Conservation (phyloP, 2,797 vertebrate genomes). For the Peromyscus nudipes region DNA sequence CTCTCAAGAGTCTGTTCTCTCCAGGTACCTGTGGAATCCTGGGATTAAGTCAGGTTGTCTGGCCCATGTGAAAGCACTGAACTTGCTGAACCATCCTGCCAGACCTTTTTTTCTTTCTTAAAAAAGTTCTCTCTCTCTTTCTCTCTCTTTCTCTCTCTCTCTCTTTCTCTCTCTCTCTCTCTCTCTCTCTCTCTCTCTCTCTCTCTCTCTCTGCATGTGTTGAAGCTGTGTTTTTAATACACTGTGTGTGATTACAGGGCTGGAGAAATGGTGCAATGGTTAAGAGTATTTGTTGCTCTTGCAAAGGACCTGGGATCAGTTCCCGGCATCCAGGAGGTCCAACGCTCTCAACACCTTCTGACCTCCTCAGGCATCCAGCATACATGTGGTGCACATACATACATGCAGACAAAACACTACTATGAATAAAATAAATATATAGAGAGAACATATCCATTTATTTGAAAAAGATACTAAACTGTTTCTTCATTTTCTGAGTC, state of each 20-base stretch:
- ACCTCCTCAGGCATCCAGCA: background rate
- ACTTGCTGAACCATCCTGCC: background rate
- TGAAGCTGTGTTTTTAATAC: slow-evolving; percentile 33
- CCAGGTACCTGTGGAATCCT: background rate
- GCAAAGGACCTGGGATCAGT: background rate
- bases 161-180: too few species aligned
- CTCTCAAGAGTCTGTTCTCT: background rate
- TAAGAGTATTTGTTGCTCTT: background rate
- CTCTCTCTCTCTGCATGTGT: too few species aligned
- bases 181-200: too few species aligned
- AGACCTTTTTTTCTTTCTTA: background rate
- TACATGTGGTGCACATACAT: background rate
- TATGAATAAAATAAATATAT: background rate
- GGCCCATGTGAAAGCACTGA: background rate
- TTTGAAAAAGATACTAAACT: slow-evolving; percentile 47
- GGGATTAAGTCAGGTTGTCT: background rate
- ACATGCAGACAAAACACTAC: background rate
- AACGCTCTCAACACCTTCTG: background rate
- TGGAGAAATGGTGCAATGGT: background rate
- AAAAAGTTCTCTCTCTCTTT: background rate
- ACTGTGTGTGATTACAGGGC: background rate
- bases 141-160: too few species aligned
- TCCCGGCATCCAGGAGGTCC: background rate
- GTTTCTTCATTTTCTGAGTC: background rate
- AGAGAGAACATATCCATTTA: background rate